phyloP scores from a whole-genome alignment of 1,140 invertebrate species.

The Drosophila subpulchrella region DNA sequence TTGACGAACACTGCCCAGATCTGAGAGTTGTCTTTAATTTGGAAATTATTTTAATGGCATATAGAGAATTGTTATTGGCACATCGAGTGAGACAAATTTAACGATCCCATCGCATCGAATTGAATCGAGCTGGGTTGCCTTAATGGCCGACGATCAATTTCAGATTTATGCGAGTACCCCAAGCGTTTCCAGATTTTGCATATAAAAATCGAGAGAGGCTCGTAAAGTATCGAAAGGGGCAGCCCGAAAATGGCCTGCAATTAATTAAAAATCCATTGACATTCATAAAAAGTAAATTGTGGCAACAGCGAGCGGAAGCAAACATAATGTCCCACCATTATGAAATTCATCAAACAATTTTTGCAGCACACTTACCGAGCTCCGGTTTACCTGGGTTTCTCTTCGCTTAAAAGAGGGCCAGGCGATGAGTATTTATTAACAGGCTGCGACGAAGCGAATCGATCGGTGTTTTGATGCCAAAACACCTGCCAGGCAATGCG shows the following conservation, averaged over 20 bases:
- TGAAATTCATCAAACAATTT: conserved; percentile 76
- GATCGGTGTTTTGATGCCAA: conserved; percentile 57
- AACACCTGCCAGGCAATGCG: conserved; percentile 64
- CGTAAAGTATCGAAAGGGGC: conserved; percentile 42
- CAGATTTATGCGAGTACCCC: conserved; percentile 54
- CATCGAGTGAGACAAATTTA: conserved; percentile 56
- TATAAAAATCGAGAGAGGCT: conserved; percentile 22
- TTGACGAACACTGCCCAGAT: background rate
- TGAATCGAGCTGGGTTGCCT: conserved; percentile 44
- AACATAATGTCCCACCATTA: conserved; percentile 71
- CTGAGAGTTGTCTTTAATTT: conserved; percentile 34
- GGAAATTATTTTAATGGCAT: conserved; percentile 44
- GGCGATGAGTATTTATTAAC: conserved; percentile 77
- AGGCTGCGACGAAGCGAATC: conserved; percentile 50
- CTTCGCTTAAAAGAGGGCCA: background rate
- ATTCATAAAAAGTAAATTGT: conserved; percentile 83
- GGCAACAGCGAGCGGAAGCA: conserved; percentile 70
- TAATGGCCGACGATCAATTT: conserved; percentile 72
- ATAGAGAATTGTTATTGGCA: conserved; percentile 43
- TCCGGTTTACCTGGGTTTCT: conserved; percentile 6
- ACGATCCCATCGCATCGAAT: conserved; percentile 42
- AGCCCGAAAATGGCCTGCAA: conserved; percentile 65
- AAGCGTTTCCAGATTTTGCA: conserved; percentile 34
- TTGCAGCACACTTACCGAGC: conserved; percentile 64
- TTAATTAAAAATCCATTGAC: conserved; percentile 83